Conservation (phyloP, 2,888 invertebrate species). For the Leucozona laternaria region DNA sequence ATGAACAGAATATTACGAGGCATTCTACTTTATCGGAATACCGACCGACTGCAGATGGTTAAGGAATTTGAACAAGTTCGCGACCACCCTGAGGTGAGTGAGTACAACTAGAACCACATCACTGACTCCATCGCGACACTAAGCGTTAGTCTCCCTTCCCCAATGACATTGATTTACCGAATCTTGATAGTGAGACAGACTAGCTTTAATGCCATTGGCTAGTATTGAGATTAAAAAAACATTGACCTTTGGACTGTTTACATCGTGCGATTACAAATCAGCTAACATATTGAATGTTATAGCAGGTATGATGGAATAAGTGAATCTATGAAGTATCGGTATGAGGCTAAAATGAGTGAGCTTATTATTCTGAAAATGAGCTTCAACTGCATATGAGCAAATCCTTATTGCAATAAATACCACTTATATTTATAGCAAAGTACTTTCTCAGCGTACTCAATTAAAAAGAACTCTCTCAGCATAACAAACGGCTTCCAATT, state of each 20-base stretch:
- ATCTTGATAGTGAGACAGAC: background rate
- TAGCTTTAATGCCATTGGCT: slow-evolving; percentile 22
- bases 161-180: slow-evolving; percentile 41
- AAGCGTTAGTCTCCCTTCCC: slow-evolving; percentile 10
- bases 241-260: slow-evolving; percentile 68
- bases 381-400: background rate
- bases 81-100: slow-evolving; percentile 89
- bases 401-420: background rate
- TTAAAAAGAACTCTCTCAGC: background rate
- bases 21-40: slow-evolving; percentile 93
- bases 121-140: background rate
- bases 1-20: slow-evolving; percentile 96
- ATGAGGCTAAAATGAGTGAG: background rate
- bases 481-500: slow-evolving; percentile 16
- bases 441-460: background rate
- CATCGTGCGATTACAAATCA: slow-evolving; percentile 52
- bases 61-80: slow-evolving; percentile 95
- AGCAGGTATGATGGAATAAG: too few relatives aligned
- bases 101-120: background rate
- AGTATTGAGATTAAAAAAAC: slow-evolving; percentile 24
- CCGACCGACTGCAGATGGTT: slow-evolving; percentile 93
- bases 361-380: background rate
- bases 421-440: background rate
- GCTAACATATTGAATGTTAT: background rate
- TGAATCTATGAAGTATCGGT: slow-evolving; percentile 5